Conservation (phyloP, 1,140 invertebrate species). For the Drosophila melanogaster region Release_6_plus_ISO1_MT NT_037436.4:11994001-11994500, state of each 20-base stretch:
- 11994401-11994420: constrained; percentile 90
- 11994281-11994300: constrained; percentile 91
- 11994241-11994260: constrained; percentile 89
- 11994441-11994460: constrained; percentile 88
- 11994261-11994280: constrained; percentile 89
- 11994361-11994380: constrained; percentile 85
- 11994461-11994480: constrained; percentile 91
- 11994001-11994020: constrained; percentile 41
- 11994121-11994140: constrained; percentile 88
- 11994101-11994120: constrained; percentile 88
- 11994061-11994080: constrained; percentile 89
- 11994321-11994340: constrained; percentile 86
- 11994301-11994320: constrained; percentile 88
- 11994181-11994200: constrained; percentile 89
- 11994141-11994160: constrained; percentile 89
- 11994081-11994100: constrained; percentile 89
- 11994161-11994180: constrained; percentile 89
- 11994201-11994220: constrained; percentile 87
- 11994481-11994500: constrained; percentile 90
- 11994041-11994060: not conserved
- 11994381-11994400: constrained; percentile 89
- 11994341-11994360: constrained; percentile 85
- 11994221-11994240: constrained; percentile 90
- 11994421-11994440: constrained; percentile 90
- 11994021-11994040: not conserved